These are phyloP conservation scores for Holotrichia oblita DNA, from an alignment of 1,140 invertebrate genomes.

Conservation along the genomic window DNA sequence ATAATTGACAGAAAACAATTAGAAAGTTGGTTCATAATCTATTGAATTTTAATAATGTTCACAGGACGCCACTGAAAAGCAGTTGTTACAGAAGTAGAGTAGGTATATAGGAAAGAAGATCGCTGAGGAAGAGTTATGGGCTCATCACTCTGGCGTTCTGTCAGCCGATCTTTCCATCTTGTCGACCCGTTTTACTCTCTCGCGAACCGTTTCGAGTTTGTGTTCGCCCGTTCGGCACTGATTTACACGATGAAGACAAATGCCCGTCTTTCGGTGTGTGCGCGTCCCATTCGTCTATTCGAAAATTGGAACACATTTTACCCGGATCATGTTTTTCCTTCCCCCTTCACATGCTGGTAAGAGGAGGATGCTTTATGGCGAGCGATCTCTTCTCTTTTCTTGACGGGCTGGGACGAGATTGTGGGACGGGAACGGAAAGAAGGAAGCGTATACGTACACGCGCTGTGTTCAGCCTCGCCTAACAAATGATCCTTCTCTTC, in stretches of 20 bases:
- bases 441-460: not conserved
- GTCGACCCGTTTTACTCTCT: constrained; percentile 24
- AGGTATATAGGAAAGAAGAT: not conserved
- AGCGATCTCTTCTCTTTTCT: constrained; percentile 18
- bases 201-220: constrained; percentile 54
- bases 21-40: too few species aligned
- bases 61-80: too few species aligned
- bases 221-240: constrained; percentile 56
- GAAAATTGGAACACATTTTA: constrained; percentile 24
- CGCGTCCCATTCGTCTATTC: constrained; percentile 31
- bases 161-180: constrained; percentile 48
- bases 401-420: not conserved
- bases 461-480: not conserved
- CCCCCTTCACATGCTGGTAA: not conserved
- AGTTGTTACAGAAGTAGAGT: too few species aligned
- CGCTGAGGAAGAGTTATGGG: constrained; percentile 53
- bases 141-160: constrained; percentile 56
- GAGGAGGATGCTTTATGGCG: constrained; percentile 1
- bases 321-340: constrained; percentile 19
- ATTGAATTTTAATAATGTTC: too few species aligned
- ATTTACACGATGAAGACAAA: constrained; percentile 57
- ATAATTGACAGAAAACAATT: too few species aligned
- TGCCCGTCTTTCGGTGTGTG: constrained; percentile 46
- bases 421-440: not conserved
- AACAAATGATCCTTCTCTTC: constrained; percentile 20